Base-by-base conservation (phyloP, 2,888 invertebrate species). In the Exocentrus adspersus region DNA sequence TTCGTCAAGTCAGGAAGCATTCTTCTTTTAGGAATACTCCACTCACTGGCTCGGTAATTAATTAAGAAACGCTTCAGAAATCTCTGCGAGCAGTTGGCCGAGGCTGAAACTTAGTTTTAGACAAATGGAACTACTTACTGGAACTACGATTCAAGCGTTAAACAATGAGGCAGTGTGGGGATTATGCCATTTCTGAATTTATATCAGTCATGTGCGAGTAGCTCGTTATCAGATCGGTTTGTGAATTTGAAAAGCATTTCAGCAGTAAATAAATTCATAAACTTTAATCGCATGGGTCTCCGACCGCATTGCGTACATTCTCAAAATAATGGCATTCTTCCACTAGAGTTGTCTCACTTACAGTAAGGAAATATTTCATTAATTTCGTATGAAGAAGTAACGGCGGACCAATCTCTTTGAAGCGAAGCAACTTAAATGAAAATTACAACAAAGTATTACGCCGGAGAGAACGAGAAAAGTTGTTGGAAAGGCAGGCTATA, bases 61-160 rank as follows among this genome's bases (percentile, higher is more conserved):
- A 64, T 64, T 64, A 56, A 53, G 64, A 64, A 64, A 60, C 60
- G 60, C 60, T 60, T 60, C 59, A 60, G 52, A 57, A 52, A 51
- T 59, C 64, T 54, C 58, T 21, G 51, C 48, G 64, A n/a, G n/a
- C 60, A 64, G 56, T 60, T 60, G 64, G 57, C 56, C 60, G 53
- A 46, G 60, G 64, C 60, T 30, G 45, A 46, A 61, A 61, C 57
- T 59, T 52, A 64, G 64, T 60, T 62, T 62, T 41, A 62, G 62
- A 66, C 65, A 62, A 62, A 66, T 66, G 65, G 51, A 62, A 56
- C 65, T 60, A 59, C 62, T 62, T 59, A 59, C 62, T 37, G 17
- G 45, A 62, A 62, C 65, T 59, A 50, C 53, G 43, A 56, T 51
- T 51, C 37, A 32, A 51, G 51, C 51, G 32, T 57, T 57, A 57